phyloP scores from a whole-genome alignment of 2,797 vertebrate species.

The Acipenser transmontanus region DNA sequence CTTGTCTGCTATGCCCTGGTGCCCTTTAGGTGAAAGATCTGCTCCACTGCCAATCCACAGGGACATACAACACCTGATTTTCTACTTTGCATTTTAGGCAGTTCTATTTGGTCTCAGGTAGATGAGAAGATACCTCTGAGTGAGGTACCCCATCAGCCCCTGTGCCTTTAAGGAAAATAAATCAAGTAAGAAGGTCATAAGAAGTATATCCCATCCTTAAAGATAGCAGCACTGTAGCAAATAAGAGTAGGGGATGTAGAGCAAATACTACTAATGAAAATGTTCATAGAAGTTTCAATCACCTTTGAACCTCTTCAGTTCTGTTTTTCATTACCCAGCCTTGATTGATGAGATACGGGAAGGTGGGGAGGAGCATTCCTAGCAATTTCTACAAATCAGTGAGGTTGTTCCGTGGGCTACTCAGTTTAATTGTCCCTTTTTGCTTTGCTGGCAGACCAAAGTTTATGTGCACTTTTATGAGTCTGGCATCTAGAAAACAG shows the following conservation, averaged over 20 bases:
- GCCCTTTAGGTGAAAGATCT: constrained; percentile 15
- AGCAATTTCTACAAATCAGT: constrained; percentile 50
- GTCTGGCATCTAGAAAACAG: constrained; percentile 19
- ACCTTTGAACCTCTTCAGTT: constrained; percentile 32
- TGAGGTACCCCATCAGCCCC: constrained; percentile 4
- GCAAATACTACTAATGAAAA: constrained; percentile 6
- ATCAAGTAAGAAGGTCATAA: no score
- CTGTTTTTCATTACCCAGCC: constrained; percentile 52
- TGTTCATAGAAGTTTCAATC: constrained; percentile 6
- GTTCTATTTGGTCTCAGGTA: constrained; percentile 14
- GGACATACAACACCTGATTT: constrained; percentile 17
- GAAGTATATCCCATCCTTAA: no score
- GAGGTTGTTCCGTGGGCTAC: constrained; percentile 39
- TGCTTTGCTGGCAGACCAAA: constrained; percentile 23
- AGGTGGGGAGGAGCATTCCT: constrained; percentile 24
- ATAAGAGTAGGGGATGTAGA: not conserved
- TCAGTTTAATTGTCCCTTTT: constrained; percentile 26
- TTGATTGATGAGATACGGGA: constrained; percentile 58
- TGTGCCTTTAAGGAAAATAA: constrained; percentile 6
- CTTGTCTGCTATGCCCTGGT: constrained; percentile 15
- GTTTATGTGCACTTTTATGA: constrained; percentile 17
- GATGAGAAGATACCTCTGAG: constrained; percentile 9
- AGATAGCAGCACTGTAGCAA: not conserved
- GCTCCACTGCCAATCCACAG: constrained; percentile 15
- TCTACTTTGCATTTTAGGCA: constrained; percentile 19